These are phyloP conservation scores for Cheiracanthium punctorium DNA, from an alignment of 2,888 invertebrate species.

Conservation along the genomic window DNA sequence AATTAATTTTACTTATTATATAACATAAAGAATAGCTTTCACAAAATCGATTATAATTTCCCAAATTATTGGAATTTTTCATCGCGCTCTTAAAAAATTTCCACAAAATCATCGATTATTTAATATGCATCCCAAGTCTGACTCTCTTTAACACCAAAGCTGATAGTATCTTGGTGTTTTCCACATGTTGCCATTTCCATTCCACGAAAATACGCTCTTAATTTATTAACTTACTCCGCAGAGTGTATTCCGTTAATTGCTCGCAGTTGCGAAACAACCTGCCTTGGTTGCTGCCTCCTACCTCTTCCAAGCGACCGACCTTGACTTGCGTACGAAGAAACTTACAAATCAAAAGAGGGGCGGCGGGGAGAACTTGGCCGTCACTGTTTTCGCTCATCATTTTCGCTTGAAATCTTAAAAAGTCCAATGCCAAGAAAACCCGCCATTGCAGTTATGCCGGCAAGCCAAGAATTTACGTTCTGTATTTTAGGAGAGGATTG, in stretches of 20 bases:
- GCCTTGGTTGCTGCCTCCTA: not conserved
- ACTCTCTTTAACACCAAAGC: not conserved
- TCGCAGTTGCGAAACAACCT: not conserved
- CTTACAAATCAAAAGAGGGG: not conserved
- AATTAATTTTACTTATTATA: too few relatives aligned
- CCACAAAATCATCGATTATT: too few relatives aligned
- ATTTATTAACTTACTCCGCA: not conserved
- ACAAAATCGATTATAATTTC: too few relatives aligned
- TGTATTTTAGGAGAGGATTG: not conserved
- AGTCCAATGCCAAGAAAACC: slow-evolving; percentile 13
- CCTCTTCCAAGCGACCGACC: not conserved
- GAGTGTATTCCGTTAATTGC: not conserved
- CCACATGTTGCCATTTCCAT: not conserved
- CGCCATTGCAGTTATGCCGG: slow-evolving; percentile 10
- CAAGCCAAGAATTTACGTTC: not conserved
- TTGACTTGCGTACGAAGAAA: slow-evolving; percentile 10
- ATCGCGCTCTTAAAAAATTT: too few relatives aligned
- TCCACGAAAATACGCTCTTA: not conserved
- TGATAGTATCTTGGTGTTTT: not conserved
- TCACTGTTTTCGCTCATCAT: slow-evolving; percentile 8
- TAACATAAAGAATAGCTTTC: too few relatives aligned
- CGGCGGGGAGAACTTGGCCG: not conserved
- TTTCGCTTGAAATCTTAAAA: slow-evolving; percentile 12
- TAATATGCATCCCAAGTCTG: not conserved
- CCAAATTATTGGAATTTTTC: too few relatives aligned